A percentile compares a stretch with the other conserved stretches of the same genome.
Conservation (phyloP, 1,140 invertebrate species). For the Magallana ariakensis region DNA sequence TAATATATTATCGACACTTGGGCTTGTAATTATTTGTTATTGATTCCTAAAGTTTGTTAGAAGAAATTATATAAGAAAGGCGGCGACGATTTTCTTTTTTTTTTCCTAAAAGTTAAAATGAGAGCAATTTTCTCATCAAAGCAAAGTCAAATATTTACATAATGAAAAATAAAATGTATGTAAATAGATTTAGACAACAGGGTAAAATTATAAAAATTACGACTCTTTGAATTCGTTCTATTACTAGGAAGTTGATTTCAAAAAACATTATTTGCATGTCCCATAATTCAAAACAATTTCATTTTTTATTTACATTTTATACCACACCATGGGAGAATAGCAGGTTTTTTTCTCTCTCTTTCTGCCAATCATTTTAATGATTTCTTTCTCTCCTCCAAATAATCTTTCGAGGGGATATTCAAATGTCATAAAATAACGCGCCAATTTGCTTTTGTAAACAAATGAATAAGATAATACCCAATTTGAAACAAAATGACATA, state of each 20-base stretch:
- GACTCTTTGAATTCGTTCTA: background rate
- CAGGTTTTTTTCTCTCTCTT: background rate
- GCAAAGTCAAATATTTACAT: background rate
- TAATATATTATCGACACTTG: constrained; percentile 20
- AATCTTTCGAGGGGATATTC: constrained; percentile 24
- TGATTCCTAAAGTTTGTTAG: background rate
- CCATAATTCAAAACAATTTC: background rate
- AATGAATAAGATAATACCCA: constrained; percentile 22
- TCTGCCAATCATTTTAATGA: background rate
- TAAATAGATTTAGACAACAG: background rate
- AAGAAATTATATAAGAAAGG: background rate
- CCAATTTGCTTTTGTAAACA: constrained; percentile 32
- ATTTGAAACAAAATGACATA: constrained; percentile 4
- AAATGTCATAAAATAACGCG: constrained; percentile 25
- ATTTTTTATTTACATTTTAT: background rate
- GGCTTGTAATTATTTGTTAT: constrained; percentile 3
- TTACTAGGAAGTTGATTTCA: no score
- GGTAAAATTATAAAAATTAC: background rate
- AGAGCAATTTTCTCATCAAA: background rate
- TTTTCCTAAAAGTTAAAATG: background rate
- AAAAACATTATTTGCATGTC: background rate
- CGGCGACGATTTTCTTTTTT: background rate
- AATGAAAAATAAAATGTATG: background rate
- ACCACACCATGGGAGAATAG: background rate
- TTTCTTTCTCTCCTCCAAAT: background rate